Percentiles rank a stretch among this genome's conserved stretches.
Conservation (phyloP, 2,113 vertebrate genomes). For the Pogonocichla stellata region DNA sequence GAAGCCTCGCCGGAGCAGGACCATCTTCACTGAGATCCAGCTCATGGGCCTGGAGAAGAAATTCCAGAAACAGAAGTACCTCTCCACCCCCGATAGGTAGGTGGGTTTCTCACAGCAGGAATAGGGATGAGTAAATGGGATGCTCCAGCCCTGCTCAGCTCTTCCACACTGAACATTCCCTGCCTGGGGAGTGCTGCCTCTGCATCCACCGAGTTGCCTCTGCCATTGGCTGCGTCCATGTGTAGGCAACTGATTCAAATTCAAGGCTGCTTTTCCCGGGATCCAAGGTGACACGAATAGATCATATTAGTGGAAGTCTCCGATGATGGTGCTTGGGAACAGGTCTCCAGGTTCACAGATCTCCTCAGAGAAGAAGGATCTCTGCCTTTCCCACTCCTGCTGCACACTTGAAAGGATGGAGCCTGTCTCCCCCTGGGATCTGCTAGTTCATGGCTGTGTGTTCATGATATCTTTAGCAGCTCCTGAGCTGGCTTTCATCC, state of each 20-base stretch:
- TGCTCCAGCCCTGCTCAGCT: background rate
- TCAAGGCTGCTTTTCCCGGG: background rate
- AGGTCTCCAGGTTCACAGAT: background rate
- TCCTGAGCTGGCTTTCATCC: background rate
- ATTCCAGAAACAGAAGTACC: slow-evolving; percentile 99
- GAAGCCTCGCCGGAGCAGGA: slow-evolving; percentile 92
- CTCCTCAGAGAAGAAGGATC: background rate
- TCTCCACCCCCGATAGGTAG: slow-evolving; percentile 97
- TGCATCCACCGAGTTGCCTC: background rate
- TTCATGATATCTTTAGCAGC: background rate
- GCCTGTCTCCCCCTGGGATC: background rate
- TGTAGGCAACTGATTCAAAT: background rate
- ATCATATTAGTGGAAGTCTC: background rate
- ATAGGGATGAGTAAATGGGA: background rate
- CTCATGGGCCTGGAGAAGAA: slow-evolving; percentile 99
- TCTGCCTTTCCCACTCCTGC: background rate
- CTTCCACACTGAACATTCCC: background rate
- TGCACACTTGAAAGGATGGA: background rate
- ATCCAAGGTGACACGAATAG: background rate
- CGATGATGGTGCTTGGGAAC: background rate
- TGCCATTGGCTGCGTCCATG: background rate
- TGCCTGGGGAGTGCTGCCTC: background rate
- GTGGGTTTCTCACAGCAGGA: background rate
- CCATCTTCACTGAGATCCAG: slow-evolving; percentile 98
- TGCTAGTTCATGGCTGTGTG: background rate